phyloP scores from a whole-genome alignment of 2,113 vertebrate genomes.

The Nibea albiflora region DNA sequence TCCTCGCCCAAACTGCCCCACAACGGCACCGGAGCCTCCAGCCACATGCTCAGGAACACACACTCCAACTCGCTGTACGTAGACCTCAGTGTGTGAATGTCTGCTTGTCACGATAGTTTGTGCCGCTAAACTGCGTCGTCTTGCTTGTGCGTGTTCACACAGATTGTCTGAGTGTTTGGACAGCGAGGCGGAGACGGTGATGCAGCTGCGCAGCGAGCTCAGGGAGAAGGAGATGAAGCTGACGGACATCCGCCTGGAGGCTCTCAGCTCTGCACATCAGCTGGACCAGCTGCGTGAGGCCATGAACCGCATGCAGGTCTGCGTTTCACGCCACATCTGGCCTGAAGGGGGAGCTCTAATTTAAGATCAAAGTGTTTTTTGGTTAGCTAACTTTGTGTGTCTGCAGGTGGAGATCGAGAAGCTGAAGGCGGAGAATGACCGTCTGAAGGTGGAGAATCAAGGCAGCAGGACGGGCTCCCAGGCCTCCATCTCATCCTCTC shows the following conservation, averaged over 20 bases:
- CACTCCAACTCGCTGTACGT: conserved; percentile 96
- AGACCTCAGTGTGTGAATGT: not conserved
- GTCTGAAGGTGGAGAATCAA: conserved; percentile 92
- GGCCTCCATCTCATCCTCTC: conserved; percentile 90
- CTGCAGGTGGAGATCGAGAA: conserved; percentile 94
- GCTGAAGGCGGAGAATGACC: conserved; percentile 94
- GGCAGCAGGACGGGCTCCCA: conserved; percentile 92
- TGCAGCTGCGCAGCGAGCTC: conserved; percentile 96
- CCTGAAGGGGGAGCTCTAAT: not conserved
- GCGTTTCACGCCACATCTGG: conserved; percentile 18
- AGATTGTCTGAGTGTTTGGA: conserved; percentile 95
- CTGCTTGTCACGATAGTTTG: not conserved
- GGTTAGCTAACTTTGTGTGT: not conserved
- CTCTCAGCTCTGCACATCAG: conserved; percentile 97
- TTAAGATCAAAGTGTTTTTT: not conserved
- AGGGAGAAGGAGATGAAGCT: conserved; percentile 99
- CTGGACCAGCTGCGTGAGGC: conserved; percentile 97
- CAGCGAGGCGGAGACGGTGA: conserved; percentile 93
- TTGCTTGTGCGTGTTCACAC: conserved; percentile 9
- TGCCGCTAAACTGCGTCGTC: not conserved
- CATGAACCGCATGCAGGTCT: conserved; percentile 99
- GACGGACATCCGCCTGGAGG: conserved; percentile 97
- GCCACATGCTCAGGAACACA: conserved; percentile 90
- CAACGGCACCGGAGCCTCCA: conserved; percentile 85
- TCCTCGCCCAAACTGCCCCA: conserved; percentile 95